A percentile compares a stretch with the other conserved stretches of the same genome.
phyloP scores from a whole-genome alignment of 2,888 invertebrate genomes.

The Suillia variegata region DNA sequence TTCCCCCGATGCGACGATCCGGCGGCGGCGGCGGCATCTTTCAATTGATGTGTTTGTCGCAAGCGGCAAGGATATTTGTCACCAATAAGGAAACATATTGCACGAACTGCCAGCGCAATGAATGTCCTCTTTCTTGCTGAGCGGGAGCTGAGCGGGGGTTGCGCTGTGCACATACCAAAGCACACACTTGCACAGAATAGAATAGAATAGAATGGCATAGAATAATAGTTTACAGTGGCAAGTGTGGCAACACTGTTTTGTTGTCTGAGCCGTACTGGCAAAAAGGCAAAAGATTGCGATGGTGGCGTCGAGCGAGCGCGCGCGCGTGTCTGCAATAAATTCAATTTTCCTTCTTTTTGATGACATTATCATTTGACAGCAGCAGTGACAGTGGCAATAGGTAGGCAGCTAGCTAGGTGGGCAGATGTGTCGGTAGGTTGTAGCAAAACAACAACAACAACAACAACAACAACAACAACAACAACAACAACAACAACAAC shows the following conservation, averaged over 20 bases:
- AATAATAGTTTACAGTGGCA: too few relatives aligned
- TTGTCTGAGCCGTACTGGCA: not conserved
- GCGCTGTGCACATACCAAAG: too few relatives aligned
- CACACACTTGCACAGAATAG: too few relatives aligned
- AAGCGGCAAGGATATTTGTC: not conserved
- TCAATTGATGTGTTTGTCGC: not conserved
- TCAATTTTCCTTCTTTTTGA: conserved; percentile 10
- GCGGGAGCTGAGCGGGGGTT: not conserved
- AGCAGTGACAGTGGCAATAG: not conserved
- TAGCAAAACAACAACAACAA: too few relatives aligned
- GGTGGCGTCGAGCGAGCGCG: too few relatives aligned
- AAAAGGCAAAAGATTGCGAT: conserved; percentile 14
- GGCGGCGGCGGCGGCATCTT: too few relatives aligned
- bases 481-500: too few relatives aligned
- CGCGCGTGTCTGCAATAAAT: conserved; percentile 18
- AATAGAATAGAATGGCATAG: too few relatives aligned
- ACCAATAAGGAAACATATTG: not conserved
- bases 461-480: too few relatives aligned
- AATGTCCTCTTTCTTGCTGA: not conserved
- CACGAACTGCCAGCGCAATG: not conserved
- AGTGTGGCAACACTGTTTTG: not conserved
- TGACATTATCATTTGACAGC: conserved; percentile 5
- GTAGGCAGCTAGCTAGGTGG: too few relatives aligned
- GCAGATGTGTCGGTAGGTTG: too few relatives aligned
- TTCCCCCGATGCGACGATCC: too few relatives aligned